Conservation (phyloP, 2,113 vertebrate genomes). For the Cyanoliseus patagonus region DNA sequence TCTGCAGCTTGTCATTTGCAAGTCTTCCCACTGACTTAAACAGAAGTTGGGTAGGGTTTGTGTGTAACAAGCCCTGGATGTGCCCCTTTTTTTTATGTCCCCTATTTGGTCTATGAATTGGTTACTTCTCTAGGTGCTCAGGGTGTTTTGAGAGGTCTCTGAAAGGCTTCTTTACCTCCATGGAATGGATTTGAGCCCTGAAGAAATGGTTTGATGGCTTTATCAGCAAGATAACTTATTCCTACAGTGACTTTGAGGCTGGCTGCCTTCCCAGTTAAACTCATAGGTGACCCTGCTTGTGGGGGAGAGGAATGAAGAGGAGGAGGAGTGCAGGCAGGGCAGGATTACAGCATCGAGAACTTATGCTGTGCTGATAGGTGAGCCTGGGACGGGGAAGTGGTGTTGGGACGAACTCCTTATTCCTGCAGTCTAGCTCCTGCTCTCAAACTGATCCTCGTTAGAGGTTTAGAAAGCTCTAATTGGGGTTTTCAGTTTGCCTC, state of each 20-base stretch:
- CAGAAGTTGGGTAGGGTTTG: not conserved
- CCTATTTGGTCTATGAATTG: rapidly evolving
- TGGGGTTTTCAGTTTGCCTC: not conserved
- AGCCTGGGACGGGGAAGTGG: not conserved
- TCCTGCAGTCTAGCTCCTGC: not conserved
- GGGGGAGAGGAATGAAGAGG: not conserved
- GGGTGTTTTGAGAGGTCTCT: not conserved
- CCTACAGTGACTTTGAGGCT: not conserved
- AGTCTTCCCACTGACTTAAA: not conserved
- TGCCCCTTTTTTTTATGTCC: not conserved
- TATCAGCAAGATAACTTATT: not conserved
- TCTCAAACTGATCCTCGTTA: rapidly evolving
- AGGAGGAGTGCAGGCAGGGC: not conserved
- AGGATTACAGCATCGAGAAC: not conserved
- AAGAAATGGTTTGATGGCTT: not conserved
- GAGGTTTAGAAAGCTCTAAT: not conserved
- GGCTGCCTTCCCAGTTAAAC: not conserved
- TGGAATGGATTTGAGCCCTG: not conserved
- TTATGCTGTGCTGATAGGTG: not conserved
- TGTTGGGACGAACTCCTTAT: not conserved
- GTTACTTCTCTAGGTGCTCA: not conserved
- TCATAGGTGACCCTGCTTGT: not conserved
- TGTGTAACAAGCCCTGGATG: not conserved
- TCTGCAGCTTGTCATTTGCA: not conserved
- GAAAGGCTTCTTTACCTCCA: not conserved